Conservation (phyloP, 2,888 invertebrate species). For the Nomada flava region DNA sequence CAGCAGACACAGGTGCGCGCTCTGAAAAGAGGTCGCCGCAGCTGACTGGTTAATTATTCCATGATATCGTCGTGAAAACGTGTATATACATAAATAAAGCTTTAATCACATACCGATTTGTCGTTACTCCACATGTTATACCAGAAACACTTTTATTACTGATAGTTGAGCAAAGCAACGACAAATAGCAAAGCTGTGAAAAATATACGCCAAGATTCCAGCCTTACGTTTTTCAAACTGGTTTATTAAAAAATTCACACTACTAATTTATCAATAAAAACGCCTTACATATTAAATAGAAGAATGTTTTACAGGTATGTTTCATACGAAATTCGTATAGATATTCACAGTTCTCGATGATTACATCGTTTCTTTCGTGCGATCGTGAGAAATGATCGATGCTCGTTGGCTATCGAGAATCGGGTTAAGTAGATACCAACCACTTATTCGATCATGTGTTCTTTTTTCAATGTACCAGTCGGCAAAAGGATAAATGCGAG, state of each 20-base stretch:
- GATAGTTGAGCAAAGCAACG: background rate
- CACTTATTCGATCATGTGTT: conserved; percentile 10
- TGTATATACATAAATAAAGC: conserved; percentile 83
- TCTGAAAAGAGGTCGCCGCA: too few relatives aligned
- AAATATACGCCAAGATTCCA: conserved; percentile 28
- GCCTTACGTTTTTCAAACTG: conserved; percentile 69
- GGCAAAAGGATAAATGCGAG: conserved; percentile 9
- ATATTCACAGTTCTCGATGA: conserved; percentile 74
- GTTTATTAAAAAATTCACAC: conserved; percentile 83
- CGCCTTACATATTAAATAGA: conserved; percentile 83
- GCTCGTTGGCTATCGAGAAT: conserved; percentile 57
- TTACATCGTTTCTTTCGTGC: conserved; percentile 72
- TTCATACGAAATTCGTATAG: conserved; percentile 71
- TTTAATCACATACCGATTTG: conserved; percentile 62
- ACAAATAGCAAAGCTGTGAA: background rate
- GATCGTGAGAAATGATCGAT: conserved; percentile 72
- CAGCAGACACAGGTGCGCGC: too few relatives aligned
- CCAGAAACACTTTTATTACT: background rate
- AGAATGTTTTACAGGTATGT: conserved; percentile 75
- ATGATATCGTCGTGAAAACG: conserved; percentile 76
- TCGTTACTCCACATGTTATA: background rate
- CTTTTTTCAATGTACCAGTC: conserved; percentile 5
- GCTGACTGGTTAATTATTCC: conserved; percentile 72
- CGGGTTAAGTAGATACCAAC: conserved; percentile 26
- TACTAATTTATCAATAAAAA: conserved; percentile 83